Evolutionary conservation across 2,888 invertebrate genomes (phyloP), one percentile per base, ranked within the genome.

Genomic region (Synergus gifuensis): DNA sequence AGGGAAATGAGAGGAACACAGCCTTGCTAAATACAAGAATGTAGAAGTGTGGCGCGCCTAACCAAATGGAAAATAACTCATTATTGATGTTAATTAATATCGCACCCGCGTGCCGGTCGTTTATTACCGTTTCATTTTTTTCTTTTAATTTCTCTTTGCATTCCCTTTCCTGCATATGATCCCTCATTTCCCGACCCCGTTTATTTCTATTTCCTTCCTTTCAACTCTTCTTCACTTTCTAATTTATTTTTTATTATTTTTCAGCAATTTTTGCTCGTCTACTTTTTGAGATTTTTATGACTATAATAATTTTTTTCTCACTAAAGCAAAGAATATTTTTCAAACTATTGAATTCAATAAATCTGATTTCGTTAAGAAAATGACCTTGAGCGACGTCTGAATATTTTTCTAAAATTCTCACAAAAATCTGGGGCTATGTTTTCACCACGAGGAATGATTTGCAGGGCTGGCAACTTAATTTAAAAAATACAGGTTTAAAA

Each of bases 41-140:
- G 49, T n/a, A 5, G 49, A 16, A 46, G 11, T 18, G 16, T 49
- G 46, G 77, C 79, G 63, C 44, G 85, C 79, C 78, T 86, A 85
- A 83, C 82, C 84, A 83, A 84, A 87, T 84, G 83, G 83, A 86
- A 88, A 87, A 88, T 87, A 87, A 88, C 84, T 88, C 86, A 88
- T 88, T 88, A 88, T 88, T 88, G 84, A 79, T 81, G 85, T 85
- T 87, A 88, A 88, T 88, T 88, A 88, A 87, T 88, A 87, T 87
- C 84, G 84, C 86, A 86, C 83, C 83, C 81, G 78, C 83, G 73
- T 78, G 78, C 78, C 82, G 78, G 79, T 79, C 85, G 83, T 86
- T 87, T 83, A 84, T 85, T 84, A 84, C 82, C 76, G 76, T 81
- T 82, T 82, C 84, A 83, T 83, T 85, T 81, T 79, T 83, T 49